Evolutionary conservation across 2,797 vertebrate genomes (phyloP).

Genomic region (Diplodus sargus): DNA sequence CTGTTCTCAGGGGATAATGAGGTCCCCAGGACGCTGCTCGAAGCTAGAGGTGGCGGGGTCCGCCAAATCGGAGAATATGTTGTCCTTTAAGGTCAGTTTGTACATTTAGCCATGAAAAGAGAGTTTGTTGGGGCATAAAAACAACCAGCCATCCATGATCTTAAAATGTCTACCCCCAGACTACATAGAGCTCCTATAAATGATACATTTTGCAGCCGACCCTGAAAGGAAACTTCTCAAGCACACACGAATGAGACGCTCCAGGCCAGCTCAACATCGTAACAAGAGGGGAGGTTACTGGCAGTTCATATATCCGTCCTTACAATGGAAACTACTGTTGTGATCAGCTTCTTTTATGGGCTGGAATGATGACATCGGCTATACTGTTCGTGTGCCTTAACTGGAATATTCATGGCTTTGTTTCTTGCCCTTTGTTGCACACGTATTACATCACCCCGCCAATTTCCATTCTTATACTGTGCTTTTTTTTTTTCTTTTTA

Average conservation of each 20-base stretch:
- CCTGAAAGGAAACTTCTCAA: background rate
- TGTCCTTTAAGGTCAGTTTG: too few relatives aligned
- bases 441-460: constrained; percentile 67
- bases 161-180: too few relatives aligned
- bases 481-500: constrained; percentile 21
- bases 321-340: constrained; percentile 1
- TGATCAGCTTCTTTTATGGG: background rate
- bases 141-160: background rate
- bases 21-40: too few relatives aligned
- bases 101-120: too few relatives aligned
- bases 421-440: constrained; percentile 68
- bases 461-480: constrained; percentile 54
- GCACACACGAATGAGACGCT: background rate
- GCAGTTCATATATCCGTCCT: constrained; percentile 6
- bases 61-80: too few relatives aligned
- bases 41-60: too few relatives aligned
- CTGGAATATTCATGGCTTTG: constrained; percentile 52
- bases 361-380: background rate
- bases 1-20: too few relatives aligned
- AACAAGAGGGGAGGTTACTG: constrained; percentile 4
- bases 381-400: constrained; percentile 20
- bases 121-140: background rate
- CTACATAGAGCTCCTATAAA: too few relatives aligned
- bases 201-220: too few relatives aligned
- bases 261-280: background rate